phyloP scores from a whole-genome alignment of 2,797 vertebrate genomes.

The Ceryle rudis region DNA sequence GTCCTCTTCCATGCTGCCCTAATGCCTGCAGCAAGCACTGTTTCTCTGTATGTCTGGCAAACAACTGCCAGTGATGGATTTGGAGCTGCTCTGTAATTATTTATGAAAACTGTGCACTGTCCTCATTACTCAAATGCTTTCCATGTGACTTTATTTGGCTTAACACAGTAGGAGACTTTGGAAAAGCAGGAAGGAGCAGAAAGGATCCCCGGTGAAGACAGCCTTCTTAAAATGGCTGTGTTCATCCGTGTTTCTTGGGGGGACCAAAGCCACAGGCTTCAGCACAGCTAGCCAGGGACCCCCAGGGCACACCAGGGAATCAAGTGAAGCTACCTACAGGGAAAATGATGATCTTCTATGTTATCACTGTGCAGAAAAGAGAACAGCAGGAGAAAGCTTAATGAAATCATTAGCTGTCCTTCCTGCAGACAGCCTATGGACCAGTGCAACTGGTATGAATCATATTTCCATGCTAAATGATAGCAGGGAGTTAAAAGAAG shows the following conservation, averaged over 20 bases:
- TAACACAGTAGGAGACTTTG: neutral
- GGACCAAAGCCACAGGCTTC: neutral
- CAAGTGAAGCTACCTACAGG: neutral
- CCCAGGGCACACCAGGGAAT: neutral
- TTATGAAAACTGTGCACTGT: conserved; percentile 54
- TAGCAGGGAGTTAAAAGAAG: neutral
- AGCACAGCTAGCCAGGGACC: neutral
- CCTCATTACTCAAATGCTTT: conserved; percentile 61
- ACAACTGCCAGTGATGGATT: conserved; percentile 26
- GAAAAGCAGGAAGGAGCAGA: conserved; percentile 2
- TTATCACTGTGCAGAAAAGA: neutral
- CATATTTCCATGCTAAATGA: neutral
- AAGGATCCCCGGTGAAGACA: neutral
- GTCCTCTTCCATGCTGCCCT: neutral
- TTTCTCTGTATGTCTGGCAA: neutral
- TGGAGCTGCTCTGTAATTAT: conserved; percentile 62
- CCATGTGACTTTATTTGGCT: conserved; percentile 40
- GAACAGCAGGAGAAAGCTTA: neutral
- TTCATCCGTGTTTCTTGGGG: rapidly evolving
- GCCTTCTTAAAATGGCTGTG: neutral
- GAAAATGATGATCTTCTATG: neutral
- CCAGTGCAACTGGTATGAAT: neutral
- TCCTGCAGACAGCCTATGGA: neutral
- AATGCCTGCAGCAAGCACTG: conserved; percentile 1
- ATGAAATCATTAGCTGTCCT: conserved; percentile 9